A percentile compares a stretch with the other conserved stretches of the same genome.
phyloP scores from a whole-genome alignment of 2,113 vertebrate species.

The Meleagris gallopavo region DNA sequence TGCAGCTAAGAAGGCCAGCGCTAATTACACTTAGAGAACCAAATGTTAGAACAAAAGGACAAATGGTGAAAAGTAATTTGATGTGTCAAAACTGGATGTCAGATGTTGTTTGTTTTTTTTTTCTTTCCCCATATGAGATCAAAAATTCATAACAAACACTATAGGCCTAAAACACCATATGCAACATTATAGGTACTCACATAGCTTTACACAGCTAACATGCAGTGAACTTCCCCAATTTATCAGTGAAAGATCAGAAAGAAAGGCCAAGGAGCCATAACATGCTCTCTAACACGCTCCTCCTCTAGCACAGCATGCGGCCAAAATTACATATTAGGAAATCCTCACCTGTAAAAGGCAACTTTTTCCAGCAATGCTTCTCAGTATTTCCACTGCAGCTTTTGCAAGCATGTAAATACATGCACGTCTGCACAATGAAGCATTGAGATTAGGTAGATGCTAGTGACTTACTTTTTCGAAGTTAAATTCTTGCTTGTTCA shows the following conservation, averaged over 20 bases:
- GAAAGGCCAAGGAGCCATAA: background rate
- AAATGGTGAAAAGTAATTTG: background rate
- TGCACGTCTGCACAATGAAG: background rate
- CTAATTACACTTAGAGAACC: background rate
- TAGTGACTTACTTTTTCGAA: conserved; percentile 88
- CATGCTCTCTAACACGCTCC: background rate
- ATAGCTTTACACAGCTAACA: background rate
- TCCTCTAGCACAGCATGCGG: background rate
- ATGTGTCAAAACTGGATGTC: background rate
- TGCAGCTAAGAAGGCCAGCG: background rate
- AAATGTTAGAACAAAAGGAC: background rate
- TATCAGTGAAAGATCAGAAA: background rate
- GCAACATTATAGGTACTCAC: background rate
- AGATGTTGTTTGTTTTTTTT: background rate
- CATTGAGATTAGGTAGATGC: background rate
- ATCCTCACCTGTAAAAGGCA: background rate
- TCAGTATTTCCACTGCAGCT: rapidly evolving
- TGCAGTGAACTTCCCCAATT: background rate
- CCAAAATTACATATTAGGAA: background rate
- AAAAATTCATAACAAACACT: background rate
- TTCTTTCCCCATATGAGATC: background rate
- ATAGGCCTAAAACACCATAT: background rate
- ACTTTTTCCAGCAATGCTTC: background rate
- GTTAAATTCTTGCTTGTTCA: conserved; percentile 76
- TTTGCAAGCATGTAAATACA: background rate